Evolutionary conservation across 2,888 invertebrate species (phyloP).

Genomic region (Cryptus armator): DNA sequence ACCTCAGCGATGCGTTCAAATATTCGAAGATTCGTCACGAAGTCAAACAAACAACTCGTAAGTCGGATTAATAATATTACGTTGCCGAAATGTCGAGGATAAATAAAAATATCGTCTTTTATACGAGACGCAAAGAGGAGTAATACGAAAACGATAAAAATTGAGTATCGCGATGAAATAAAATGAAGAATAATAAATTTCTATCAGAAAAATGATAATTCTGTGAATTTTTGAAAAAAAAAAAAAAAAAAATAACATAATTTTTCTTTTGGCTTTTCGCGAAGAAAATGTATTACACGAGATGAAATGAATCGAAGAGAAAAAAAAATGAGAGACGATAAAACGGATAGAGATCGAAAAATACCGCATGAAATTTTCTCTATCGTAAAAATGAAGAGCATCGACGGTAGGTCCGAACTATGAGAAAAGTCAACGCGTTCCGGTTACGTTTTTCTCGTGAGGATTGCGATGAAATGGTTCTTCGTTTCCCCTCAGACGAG

Average conservation of each 20-base stretch:
- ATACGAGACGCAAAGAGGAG: neutral
- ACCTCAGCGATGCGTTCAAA: neutral
- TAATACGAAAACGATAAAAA: neutral
- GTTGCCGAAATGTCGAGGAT: neutral
- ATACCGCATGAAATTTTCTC: constrained; percentile 11
- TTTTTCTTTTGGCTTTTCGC: neutral
- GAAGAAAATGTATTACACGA: constrained; percentile 6
- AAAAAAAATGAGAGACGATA: neutral
- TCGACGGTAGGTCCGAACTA: neutral
- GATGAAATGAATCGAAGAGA: neutral
- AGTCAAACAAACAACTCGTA: neutral
- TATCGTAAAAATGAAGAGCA: neutral
- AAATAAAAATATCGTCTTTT: neutral
- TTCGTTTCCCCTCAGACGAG: constrained; percentile 24
- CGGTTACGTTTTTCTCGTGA: constrained; percentile 21
- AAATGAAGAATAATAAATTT: too few relatives aligned
- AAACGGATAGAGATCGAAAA: neutral
- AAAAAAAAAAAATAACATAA: neutral
- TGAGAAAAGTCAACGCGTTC: constrained; percentile 39
- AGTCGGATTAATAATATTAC: neutral
- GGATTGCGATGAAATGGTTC: constrained; percentile 32
- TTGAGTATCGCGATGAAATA: too few relatives aligned
- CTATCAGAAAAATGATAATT: neutral
- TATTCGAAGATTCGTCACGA: neutral
- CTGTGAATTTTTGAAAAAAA: neutral